Percentiles rank a stretch among this genome's conserved stretches.
phyloP scores from a whole-genome alignment of 2,888 invertebrate genomes.

The Tipula lateralis region DNA sequence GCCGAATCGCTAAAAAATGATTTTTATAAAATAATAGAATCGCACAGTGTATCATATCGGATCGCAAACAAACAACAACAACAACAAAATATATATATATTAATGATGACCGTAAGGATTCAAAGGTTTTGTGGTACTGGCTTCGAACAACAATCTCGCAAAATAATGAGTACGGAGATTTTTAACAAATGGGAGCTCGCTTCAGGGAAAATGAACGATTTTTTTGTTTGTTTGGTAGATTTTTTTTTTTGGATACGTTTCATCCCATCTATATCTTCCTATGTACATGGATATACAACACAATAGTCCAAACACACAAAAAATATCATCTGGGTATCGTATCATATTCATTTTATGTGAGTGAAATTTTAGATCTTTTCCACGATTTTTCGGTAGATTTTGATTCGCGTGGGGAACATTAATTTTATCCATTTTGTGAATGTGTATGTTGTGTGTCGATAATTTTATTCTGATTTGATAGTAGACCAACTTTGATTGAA shows the following conservation, averaged over 20 bases:
- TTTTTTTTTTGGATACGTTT: background rate
- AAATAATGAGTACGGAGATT: background rate
- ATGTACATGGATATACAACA: background rate
- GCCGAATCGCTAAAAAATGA: background rate
- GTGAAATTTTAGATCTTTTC: background rate
- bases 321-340: background rate
- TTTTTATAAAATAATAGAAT: background rate
- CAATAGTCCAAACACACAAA: background rate
- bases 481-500: background rate
- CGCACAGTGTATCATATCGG: background rate
- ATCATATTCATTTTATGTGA: background rate
- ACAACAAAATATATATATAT: background rate
- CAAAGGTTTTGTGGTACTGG: background rate
- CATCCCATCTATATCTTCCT: background rate
- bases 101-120: background rate
- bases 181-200: constrained; percentile 9
- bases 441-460: background rate
- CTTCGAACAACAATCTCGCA: constrained; percentile 3
- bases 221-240: background rate
- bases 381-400: background rate
- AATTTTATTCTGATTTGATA: background rate
- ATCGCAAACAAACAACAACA: background rate
- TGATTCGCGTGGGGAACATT: background rate
- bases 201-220: background rate
- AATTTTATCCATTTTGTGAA: background rate